A percentile compares a stretch with the other conserved stretches of the same genome.
Evolutionary conservation across 2,888 invertebrate species (phyloP).

Genomic region (Drosophila flavopinicola): DNA sequence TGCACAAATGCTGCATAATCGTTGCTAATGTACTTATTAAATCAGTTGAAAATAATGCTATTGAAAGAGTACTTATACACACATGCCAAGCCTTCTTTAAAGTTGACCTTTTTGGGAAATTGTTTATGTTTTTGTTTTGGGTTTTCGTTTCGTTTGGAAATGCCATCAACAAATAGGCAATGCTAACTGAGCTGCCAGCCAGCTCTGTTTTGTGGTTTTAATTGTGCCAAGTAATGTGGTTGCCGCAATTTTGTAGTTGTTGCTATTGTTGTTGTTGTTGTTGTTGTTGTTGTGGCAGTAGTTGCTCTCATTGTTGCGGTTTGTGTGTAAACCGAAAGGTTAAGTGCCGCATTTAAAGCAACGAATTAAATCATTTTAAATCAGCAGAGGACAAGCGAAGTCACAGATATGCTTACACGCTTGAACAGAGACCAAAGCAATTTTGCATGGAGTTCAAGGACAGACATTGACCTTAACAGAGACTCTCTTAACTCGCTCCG

Average conservation of each 20-base stretch:
- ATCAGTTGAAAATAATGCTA: constrained; percentile 50
- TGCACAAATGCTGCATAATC: constrained; percentile 55
- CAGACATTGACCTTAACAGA: constrained; percentile 27
- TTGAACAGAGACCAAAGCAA: constrained; percentile 2
- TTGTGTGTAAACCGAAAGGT: constrained; percentile 61
- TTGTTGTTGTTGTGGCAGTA: constrained; percentile 28
- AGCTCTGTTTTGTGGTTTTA: constrained; percentile 66
- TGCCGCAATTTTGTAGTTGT: constrained; percentile 38
- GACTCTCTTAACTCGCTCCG: neutral
- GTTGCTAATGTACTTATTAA: constrained; percentile 53
- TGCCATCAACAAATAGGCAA: constrained; percentile 34
- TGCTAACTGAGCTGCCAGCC: constrained; percentile 18
- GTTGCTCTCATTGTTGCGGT: constrained; percentile 73
- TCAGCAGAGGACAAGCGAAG: constrained; percentile 14
- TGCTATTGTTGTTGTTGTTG: constrained; percentile 25
- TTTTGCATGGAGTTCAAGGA: constrained; percentile 29
- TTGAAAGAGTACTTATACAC: constrained; percentile 25
- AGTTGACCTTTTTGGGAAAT: constrained; percentile 31
- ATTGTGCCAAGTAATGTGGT: constrained; percentile 77
- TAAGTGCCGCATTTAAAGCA: constrained; percentile 64
- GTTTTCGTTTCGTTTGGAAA: constrained; percentile 39
- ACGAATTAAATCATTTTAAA: constrained; percentile 68
- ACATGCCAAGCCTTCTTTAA: constrained; percentile 39
- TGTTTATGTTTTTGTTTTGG: constrained; percentile 10
- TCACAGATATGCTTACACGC: neutral